Conservation (phyloP, 2,797 vertebrate genomes). For the Orestias chungarensis region DNA sequence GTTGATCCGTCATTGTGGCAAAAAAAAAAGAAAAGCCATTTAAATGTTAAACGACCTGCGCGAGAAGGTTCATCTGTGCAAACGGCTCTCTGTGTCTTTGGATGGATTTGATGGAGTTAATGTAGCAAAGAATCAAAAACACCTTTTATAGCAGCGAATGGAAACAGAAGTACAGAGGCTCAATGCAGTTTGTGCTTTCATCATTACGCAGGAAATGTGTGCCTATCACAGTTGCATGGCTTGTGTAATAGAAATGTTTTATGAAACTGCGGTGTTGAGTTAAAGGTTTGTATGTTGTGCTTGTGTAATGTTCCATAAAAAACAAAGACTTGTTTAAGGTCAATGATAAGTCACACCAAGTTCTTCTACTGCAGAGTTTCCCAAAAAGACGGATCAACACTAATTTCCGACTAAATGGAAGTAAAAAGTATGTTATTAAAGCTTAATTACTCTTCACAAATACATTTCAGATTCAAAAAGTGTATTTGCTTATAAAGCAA, state of each 20-base stretch:
- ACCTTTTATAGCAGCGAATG: constrained; percentile 22
- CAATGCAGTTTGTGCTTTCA: constrained; percentile 8
- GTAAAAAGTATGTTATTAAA: neutral
- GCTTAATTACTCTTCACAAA: neutral
- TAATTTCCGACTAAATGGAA: constrained; percentile 16
- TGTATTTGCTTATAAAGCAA: constrained; percentile 15
- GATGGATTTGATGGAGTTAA: constrained; percentile 52
- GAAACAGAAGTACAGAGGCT: constrained; percentile 13
- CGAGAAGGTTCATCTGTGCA: constrained; percentile 46
- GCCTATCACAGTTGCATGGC: constrained; percentile 21
- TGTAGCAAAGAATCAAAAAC: constrained; percentile 35
- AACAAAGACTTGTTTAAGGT: constrained; percentile 6
- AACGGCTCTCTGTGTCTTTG: constrained; percentile 35
- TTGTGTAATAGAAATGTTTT: constrained; percentile 43
- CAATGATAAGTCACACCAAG: neutral
- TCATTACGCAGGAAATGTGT: constrained; percentile 25
- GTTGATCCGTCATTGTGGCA: constrained; percentile 61
- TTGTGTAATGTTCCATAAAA: constrained; percentile 25
- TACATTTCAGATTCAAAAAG: constrained; percentile 9
- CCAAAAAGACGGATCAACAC: neutral
- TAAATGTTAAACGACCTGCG: constrained; percentile 59
- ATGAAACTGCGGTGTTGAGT: constrained; percentile 18
- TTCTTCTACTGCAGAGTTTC: neutral
- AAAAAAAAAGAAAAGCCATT: too few species aligned
- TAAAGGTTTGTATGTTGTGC: constrained; percentile 10